Evolutionary conservation across 92 coral and sea anemone species (phyloP).

Genomic region (Epizoanthus illoricatus): DNA sequence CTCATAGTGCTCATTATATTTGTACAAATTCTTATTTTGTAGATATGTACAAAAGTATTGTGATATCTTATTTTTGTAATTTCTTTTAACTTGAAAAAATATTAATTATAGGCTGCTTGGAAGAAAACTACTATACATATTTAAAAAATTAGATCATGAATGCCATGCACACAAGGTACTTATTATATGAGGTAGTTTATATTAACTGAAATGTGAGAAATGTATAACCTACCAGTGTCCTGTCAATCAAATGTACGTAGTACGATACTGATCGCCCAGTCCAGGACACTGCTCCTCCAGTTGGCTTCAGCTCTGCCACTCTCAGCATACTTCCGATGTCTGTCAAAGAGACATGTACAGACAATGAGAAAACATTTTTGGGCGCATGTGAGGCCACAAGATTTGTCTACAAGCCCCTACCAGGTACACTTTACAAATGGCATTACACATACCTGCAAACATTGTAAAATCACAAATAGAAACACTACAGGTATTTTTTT

Average conservation of each 20-base stretch:
- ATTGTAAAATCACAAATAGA: background rate
- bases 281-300: conserved; percentile 98
- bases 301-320: conserved; percentile 88
- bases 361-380: background rate
- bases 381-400: background rate
- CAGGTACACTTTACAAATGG: background rate
- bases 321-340: conserved; percentile 96
- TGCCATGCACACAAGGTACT: no score
- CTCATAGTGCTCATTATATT: no score
- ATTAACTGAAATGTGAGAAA: no score
- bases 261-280: conserved; percentile 98
- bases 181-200: no score
- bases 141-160: no score
- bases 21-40: no score
- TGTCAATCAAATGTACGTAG: conserved; percentile 91
- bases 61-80: no score
- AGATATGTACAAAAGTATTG: no score
- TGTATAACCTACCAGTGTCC: conserved; percentile 73
- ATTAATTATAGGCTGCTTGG: no score
- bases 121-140: background rate
- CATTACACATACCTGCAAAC: background rate
- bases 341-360: background rate
- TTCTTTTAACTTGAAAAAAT: no score
- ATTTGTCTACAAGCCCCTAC: no score
- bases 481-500: background rate